Base-by-base conservation (phyloP, 2,113 vertebrate species). In the Sula dactylatra region DNA sequence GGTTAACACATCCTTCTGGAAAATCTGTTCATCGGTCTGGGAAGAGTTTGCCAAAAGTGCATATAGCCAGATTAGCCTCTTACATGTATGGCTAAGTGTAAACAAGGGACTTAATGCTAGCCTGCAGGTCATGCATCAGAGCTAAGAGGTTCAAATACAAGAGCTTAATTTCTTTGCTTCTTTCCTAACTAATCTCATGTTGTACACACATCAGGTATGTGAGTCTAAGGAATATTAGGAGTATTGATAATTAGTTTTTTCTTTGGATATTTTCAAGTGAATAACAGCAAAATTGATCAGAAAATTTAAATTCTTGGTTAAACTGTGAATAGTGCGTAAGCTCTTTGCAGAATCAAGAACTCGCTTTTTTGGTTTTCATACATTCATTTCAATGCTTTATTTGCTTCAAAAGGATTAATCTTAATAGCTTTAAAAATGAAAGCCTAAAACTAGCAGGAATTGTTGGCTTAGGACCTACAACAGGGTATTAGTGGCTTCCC, bases 351-450 rank as follows among this genome's bases (percentile, higher is more conserved):
- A 88, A 80, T 73, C 29, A 71, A 47, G 59, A 74, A 88, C 61
- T 85, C 3, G 0, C 31, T 64, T 31, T 62, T 91, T 62, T 54
- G 29, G 36, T 94, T 96, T 96, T 93, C 74, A 55, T 91, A 55
- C 9, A 36, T 93, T 89, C 20, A 88, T 90, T 93, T 97, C 49
- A 85, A 97, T 91, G 91, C 45, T 95, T 95, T 96, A 85, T 97
- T 97, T 94, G 62, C 61, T 92, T 95, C 89, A 54, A 82, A 94
- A 94, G 88, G 88, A 94, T 95, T 97, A 96, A 82, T 93, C 89
- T 90, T 96, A 94, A 95, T 96, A 93, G 93, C 93, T 95, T 96
- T 94, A 91, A 95, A 97, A 95, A 96, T 85, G 70, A 95, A 95
- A 96, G 73, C 84, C 87, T 90, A 88, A 93, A 97, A 96, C 95